These are phyloP conservation scores for Mesorhabditis spiculigera DNA, from an alignment of 2,888 invertebrate species.

Conservation along the genomic window DNA sequence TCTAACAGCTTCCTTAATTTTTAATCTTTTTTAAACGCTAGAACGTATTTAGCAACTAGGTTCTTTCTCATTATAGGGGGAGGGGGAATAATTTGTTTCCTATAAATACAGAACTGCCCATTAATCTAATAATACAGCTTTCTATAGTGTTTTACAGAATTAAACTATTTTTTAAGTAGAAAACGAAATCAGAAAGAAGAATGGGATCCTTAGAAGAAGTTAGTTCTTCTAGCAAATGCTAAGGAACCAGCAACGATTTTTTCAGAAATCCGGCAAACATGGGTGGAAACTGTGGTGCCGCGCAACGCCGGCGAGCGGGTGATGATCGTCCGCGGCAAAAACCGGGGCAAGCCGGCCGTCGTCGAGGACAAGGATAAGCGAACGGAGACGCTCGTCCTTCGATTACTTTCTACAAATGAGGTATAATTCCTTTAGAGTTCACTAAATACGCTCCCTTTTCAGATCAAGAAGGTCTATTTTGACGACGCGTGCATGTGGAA, in stretches of 20 bases:
- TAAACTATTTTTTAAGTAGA: no score
- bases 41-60: no score
- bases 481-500: constrained; percentile 37
- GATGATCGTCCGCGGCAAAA: constrained; percentile 34
- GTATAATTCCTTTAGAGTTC: constrained; percentile 5
- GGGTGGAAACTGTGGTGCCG: constrained; percentile 42
- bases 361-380: constrained; percentile 34
- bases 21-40: no score
- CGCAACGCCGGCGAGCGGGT: constrained; percentile 28
- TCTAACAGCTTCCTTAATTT: no score
- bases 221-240: not conserved
- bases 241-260: constrained; percentile 5
- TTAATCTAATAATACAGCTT: no score
- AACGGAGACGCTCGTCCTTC: constrained; percentile 17
- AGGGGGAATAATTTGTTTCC: no score
- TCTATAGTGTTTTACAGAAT: no score
- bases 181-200: no score
- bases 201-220: no score
- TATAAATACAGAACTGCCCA: no score
- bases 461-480: constrained; percentile 24
- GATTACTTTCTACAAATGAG: constrained; percentile 19
- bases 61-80: no score
- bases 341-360: constrained; percentile 25
- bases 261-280: constrained; percentile 35
- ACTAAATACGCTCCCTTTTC: constrained; percentile 9